Base-by-base conservation (phyloP, 2,888 invertebrate species). In the Sacculina carcini region DNA sequence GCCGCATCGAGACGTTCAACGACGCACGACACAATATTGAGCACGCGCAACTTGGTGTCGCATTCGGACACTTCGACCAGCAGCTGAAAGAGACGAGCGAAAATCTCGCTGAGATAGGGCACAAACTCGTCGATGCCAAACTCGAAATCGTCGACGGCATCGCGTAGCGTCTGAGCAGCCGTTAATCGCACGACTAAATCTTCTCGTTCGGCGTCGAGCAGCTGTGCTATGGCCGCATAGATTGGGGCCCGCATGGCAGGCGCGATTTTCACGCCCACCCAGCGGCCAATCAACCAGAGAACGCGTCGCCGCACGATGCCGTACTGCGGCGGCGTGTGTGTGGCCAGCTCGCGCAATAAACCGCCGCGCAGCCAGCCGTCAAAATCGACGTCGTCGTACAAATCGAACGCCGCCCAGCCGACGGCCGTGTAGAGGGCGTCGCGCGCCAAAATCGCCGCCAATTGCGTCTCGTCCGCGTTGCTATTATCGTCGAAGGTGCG, bases 401-500 rank as follows among this genome's bases (percentile, higher is more conserved):
- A 70, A 60, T 90, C 83, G 64, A 83, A 86, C 0, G 87, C 81
- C 3, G 81, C 79, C 55, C 86, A 68, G 7, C 89, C 86, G 10
- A 85, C 80, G 0, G 90, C 89, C 66, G 84, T 85, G 62, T 92
- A 92, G 42, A 92, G 78, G 52, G 90, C 89, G 67, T 92, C 92
- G 66, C 87, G 89, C 52, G 78, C 72, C 55, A 92, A 67, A 50
- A 78, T 76, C 0, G 77, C 72, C 52, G 74, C 68, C 19, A 76
- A 73, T n/a, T n/a, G 89, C 52, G 78, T 71, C 55, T 92, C 67
- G 50, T 78, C 76, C 0, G 77, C 72, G 52, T 74, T 68, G 16
- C 76, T 73, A 6, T 76, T 70, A 5, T 75, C 74, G 54, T 76
- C 72, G 53, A 77, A 74, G 58, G 74, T 75, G 56, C 73, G 71